Conservation (phyloP, 2,888 invertebrate genomes). For the Cosmopolites sordidus region DNA sequence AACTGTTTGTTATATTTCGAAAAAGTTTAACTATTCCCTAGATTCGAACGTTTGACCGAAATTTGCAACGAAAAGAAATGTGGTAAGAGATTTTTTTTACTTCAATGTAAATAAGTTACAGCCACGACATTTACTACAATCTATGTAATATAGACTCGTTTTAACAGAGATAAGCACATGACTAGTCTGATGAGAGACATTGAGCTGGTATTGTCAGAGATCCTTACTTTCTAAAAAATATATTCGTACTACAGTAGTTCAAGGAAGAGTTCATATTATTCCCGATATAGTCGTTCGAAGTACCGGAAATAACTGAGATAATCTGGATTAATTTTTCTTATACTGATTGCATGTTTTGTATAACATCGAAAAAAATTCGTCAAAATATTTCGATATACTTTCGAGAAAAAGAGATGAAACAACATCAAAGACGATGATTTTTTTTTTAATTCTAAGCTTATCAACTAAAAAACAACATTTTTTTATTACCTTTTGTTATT, state of each 20-base stretch:
- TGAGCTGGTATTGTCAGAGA: constrained; percentile 20
- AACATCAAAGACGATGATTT: too few relatives aligned
- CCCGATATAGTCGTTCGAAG: too few relatives aligned
- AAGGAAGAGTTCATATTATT: too few relatives aligned
- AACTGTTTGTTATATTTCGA: background rate
- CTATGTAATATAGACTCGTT: constrained; percentile 1
- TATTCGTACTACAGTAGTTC: background rate
- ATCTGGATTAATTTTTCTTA: too few relatives aligned
- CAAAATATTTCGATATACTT: background rate
- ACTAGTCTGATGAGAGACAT: constrained; percentile 12
- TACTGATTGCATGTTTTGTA: background rate
- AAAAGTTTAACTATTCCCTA: too few relatives aligned
- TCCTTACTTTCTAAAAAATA: constrained; percentile 7
- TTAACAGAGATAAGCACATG: constrained; percentile 6
- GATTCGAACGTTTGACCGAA: too few relatives aligned
- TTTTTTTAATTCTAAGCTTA: background rate
- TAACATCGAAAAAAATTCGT: background rate
- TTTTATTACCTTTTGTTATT: background rate
- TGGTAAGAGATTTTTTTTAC: constrained; percentile 1
- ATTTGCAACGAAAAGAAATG: too few relatives aligned
- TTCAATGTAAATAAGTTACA: constrained; percentile 7
- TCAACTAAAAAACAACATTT: background rate
- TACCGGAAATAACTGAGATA: too few relatives aligned
- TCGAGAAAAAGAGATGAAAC: background rate
- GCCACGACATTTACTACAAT: constrained; percentile 13